Percentiles rank a stretch among this genome's conserved stretches.
These are phyloP conservation scores for Eulimnadia texana DNA, from an alignment of 1,140 invertebrate species.

Conservation along the genomic window DNA sequence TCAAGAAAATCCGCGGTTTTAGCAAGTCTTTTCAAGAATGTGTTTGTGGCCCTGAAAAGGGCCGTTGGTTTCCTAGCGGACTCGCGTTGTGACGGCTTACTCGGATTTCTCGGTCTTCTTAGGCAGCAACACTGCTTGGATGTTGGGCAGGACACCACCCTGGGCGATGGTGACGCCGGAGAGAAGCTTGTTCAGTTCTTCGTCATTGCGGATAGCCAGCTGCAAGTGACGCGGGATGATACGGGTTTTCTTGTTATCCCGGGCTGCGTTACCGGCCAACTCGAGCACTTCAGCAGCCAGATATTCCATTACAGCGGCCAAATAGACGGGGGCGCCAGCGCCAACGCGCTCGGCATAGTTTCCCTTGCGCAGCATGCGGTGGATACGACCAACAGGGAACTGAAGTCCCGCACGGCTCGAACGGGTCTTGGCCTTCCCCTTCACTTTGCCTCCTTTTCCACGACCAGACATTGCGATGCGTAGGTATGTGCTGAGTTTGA, in stretches of 20 bases:
- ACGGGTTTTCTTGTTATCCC: conserved; percentile 38
- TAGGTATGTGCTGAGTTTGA: background rate
- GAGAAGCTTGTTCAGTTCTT: conserved; percentile 39
- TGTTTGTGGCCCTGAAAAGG: conserved; percentile 28
- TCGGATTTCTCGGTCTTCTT: conserved; percentile 32
- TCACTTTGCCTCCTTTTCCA: conserved; percentile 45
- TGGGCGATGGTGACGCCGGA: conserved; percentile 29
- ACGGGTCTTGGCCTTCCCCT: conserved; percentile 43
- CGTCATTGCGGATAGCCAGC: conserved; percentile 35
- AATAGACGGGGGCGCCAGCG: conserved; percentile 50
- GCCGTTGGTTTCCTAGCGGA: conserved; percentile 21
- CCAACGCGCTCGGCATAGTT: conserved; percentile 55
- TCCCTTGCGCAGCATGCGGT: conserved; percentile 49
- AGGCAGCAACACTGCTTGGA: conserved; percentile 39
- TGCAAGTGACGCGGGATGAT: conserved; percentile 39
- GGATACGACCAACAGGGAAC: conserved; percentile 54
- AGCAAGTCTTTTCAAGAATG: background rate
- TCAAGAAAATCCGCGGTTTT: too few relatives aligned
- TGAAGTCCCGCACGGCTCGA: conserved; percentile 49
- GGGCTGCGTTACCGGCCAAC: conserved; percentile 60
- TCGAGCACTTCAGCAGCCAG: conserved; percentile 56
- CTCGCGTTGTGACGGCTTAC: conserved; percentile 1
- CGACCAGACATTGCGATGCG: conserved; percentile 35
- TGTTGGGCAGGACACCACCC: conserved; percentile 45
- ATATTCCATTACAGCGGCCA: conserved; percentile 44